phyloP scores from a whole-genome alignment of 2,797 vertebrate genomes.

The Eulemur albifrons region DNA sequence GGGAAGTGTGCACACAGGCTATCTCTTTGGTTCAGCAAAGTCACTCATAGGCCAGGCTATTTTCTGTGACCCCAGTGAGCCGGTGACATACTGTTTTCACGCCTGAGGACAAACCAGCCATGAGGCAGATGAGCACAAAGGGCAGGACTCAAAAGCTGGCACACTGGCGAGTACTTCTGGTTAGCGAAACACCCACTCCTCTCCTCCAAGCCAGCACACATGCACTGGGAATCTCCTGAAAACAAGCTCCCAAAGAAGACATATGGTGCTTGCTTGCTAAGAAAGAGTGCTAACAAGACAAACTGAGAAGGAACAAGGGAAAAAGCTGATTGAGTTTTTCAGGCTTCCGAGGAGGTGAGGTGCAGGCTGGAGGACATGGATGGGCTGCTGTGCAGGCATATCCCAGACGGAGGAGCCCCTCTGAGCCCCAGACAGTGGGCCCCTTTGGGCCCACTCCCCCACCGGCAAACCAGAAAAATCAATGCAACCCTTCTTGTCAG shows the following conservation, averaged over 20 bases:
- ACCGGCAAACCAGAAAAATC: background rate
- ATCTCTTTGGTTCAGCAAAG: background rate
- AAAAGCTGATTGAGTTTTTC: background rate
- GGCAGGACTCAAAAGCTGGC: background rate
- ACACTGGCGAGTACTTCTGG: background rate
- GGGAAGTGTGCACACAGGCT: background rate
- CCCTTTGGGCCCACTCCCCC: background rate
- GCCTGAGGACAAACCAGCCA: background rate
- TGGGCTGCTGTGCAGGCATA: background rate
- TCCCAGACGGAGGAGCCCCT: background rate
- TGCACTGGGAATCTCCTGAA: constrained; percentile 61
- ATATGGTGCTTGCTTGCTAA: constrained; percentile 66
- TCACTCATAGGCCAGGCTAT: background rate
- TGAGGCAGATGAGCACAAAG: background rate
- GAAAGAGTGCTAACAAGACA: constrained; percentile 68
- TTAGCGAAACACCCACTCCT: background rate
- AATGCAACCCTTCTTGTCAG: fast-evolving
- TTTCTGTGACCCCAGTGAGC: background rate
- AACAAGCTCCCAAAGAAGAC: constrained; percentile 56
- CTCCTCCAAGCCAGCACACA: constrained; percentile 44
- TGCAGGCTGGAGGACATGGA: background rate
- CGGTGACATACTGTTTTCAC: background rate
- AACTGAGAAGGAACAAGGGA: constrained; percentile 54
- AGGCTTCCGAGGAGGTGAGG: background rate
- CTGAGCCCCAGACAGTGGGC: too few relatives aligned